Evolutionary conservation across 2,113 vertebrate genomes (phyloP).

Genomic region (Caranx melampygus): DNA sequence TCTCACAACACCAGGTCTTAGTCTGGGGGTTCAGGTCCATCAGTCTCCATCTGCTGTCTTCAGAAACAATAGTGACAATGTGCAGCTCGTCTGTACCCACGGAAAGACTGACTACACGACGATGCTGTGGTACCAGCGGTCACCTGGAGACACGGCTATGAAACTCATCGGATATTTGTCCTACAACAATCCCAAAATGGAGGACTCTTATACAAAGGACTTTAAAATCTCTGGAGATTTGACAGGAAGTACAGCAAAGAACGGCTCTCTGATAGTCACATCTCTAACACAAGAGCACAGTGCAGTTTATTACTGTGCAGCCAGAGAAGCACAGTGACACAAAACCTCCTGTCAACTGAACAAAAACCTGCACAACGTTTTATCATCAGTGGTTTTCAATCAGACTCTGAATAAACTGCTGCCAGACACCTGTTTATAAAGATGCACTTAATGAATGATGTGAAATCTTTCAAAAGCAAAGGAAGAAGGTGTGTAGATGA

Average conservation of each 20-base stretch:
- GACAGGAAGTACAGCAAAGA: slow-evolving; percentile 14
- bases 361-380: slow-evolving; percentile 34
- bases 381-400: background rate
- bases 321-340: slow-evolving; percentile 37
- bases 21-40: too few relatives aligned
- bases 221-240: slow-evolving; percentile 55
- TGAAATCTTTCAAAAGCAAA: too few relatives aligned
- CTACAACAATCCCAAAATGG: accelerated
- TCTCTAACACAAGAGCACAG: background rate
- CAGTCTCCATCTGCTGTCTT: too few relatives aligned
- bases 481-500: background rate
- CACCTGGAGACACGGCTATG: too few relatives aligned
- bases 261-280: background rate
- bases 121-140: too few relatives aligned
- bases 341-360: slow-evolving; percentile 15
- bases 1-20: background rate
- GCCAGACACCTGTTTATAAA: background rate
- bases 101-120: too few relatives aligned
- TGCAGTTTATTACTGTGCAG: slow-evolving; percentile 72
- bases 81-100: too few relatives aligned
- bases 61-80: too few relatives aligned
- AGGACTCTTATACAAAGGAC: background rate
- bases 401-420: background rate
- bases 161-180: too few relatives aligned
- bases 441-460: background rate